Evolutionary conservation across 2,888 invertebrate genomes (phyloP), one percentile per base, ranked within the genome.

Genomic region (Phyto melanocephala): DNA sequence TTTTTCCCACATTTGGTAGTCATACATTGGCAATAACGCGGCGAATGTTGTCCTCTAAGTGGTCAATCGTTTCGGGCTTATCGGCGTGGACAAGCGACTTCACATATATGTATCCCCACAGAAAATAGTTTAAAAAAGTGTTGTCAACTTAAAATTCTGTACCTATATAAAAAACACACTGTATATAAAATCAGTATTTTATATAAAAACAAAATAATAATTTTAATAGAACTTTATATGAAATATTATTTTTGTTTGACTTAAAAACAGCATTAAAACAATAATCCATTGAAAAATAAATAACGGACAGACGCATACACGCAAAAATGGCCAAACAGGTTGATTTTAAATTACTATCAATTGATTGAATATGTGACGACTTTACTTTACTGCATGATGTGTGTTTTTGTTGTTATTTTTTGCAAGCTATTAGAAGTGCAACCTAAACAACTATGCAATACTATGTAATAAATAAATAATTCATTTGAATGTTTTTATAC

Each of bases 221-320:
- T 11, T 28, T n/a, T n/a, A 54, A 54, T 6, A 40, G n/a, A 62
- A 62, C 42, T 6, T 45, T n/a, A 20, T 4, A 67, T 40, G n/a
- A 67, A 67, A 37, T 67, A 40, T 20, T 13, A 7, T 72, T 50
- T 77, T 62, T 78, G 70, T 63, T 71, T 70, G 70, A 70, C 54
- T 78, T 78, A 62, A 52, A 56, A 54, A 35, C 70, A 47, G 28
- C 71, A 71, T 47, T 45, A 71, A 70, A 63, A 79, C 40, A 35
- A 67, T 35, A 28, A 63, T 72, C 67, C 42, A 62, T 45, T 52
- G 50, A 67, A 63, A 78, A 28, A 6, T 28, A 28, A 28, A 28
- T 28, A 28, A 28, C 3, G 28, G 28, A 70, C 11, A n/a, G 17
- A 47, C 37, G 11, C n/a, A 63, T 28, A 33, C 52, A 33, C 10